Percentiles rank a stretch among this genome's conserved stretches.
Conservation (phyloP, 1,140 invertebrate genomes). For the Geopemphigus sp. region DNA sequence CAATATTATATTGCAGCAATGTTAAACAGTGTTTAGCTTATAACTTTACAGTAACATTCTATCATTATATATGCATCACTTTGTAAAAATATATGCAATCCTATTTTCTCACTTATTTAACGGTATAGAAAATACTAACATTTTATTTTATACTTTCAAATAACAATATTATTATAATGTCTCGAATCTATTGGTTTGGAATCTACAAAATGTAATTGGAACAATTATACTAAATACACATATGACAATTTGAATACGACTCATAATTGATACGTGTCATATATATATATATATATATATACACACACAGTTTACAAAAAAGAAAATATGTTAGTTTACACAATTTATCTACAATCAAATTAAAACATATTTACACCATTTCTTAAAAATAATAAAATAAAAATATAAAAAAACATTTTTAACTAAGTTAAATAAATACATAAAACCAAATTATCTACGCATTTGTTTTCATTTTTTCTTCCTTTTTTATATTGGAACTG, state of each 20-base stretch:
- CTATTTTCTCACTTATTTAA: neutral
- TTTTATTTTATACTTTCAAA: neutral
- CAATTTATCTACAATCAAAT: constrained; percentile 44
- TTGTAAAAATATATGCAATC: too few species aligned
- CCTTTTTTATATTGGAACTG: constrained; percentile 13
- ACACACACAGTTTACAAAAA: constrained; percentile 16
- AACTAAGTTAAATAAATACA: constrained; percentile 35
- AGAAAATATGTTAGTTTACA: constrained; percentile 45
- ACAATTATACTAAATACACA: constrained; percentile 23
- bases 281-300: constrained; percentile 36
- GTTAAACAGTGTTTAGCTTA: too few species aligned
- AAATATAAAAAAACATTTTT: constrained; percentile 35
- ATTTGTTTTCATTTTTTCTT: constrained; percentile 33
- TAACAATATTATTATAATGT: neutral
- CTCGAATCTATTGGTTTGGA: constrained; percentile 32
- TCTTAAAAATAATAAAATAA: constrained; percentile 31
- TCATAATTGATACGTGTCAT: constrained; percentile 15
- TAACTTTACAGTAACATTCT: too few species aligned
- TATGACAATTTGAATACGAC: constrained; percentile 44
- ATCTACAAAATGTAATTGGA: constrained; percentile 35
- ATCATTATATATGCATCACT: too few species aligned
- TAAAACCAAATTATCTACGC: constrained; percentile 45
- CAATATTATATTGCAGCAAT: too few species aligned
- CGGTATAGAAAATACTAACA: neutral
- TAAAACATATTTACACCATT: constrained; percentile 43